These are phyloP conservation scores for Sebastes fasciatus DNA, from an alignment of 2,113 vertebrate species.

Conservation along the genomic window DNA sequence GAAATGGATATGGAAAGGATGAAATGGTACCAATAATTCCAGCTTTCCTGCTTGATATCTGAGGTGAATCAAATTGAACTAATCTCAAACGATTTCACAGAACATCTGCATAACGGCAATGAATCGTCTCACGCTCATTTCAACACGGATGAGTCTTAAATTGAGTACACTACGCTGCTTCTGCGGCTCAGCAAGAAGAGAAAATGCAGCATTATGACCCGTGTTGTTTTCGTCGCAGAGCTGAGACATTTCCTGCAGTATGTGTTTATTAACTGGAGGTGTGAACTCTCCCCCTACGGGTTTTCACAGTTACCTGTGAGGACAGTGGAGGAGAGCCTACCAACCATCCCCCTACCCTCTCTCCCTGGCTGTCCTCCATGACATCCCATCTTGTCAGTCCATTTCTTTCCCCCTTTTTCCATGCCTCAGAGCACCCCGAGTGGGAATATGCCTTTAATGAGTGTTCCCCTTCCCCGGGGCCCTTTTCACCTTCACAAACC, in stretches of 20 bases:
- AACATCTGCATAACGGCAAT: slow-evolving; percentile 1
- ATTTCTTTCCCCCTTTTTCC: slow-evolving; percentile 36
- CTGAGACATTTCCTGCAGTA: slow-evolving; percentile 73
- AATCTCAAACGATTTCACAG: not conserved
- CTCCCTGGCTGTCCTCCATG: slow-evolving; percentile 43
- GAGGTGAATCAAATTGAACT: not conserved
- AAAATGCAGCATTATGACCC: slow-evolving; percentile 40
- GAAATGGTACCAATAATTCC: not conserved
- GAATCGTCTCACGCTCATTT: not conserved
- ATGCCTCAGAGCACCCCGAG: slow-evolving; percentile 54
- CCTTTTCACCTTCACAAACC: slow-evolving; percentile 74
- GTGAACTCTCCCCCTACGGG: slow-evolving; percentile 65
- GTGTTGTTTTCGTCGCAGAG: slow-evolving; percentile 62
- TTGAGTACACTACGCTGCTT: not conserved
- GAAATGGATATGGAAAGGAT: not conserved
- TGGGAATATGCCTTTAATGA: slow-evolving; percentile 76
- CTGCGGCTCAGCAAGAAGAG: slow-evolving; percentile 26
- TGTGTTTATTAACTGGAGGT: slow-evolving; percentile 80
- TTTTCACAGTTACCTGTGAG: slow-evolving; percentile 78
- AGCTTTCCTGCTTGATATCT: not conserved
- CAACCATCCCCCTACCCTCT: slow-evolving; percentile 57
- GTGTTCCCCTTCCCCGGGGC: slow-evolving; percentile 53
- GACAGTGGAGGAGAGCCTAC: slow-evolving; percentile 41
- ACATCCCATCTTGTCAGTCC: slow-evolving; percentile 60
- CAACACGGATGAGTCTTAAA: slow-evolving; percentile 4